Evolutionary conservation across 1,140 invertebrate species (phyloP), one percentile per base, ranked within the genome.

Genomic region (Macrocentrus cingulum): DNA sequence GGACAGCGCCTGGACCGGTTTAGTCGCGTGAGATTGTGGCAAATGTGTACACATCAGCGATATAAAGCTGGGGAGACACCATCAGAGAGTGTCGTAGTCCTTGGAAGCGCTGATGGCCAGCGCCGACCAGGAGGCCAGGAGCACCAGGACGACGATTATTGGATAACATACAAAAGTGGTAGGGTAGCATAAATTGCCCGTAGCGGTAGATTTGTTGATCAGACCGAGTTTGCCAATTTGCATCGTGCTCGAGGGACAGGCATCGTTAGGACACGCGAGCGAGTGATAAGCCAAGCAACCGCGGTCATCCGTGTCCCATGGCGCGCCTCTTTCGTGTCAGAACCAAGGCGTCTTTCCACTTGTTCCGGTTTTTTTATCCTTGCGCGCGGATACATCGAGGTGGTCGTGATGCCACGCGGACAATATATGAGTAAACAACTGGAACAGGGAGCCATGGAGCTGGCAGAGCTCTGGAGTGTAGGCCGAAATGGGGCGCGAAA

Each of bases 91-190:
- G 11, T 49, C 20, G 2, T n/a, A n/a, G n/a, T n/a, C n/a, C n/a
- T 49, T 29, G 4, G 13, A 39, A 11, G 8, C 36, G 36, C 3
- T 39, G 3, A n/a, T 39, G 36, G 13, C 8, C 13, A 39, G 8
- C 8, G 16, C 63, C 57, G 75, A 79, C 45, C 71, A 75, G 77
- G 76, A 69, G 61, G 53, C 19, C 67, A 80, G 70, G 49, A 75
- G 36, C 7, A 11, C 2, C 5, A 18, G 59, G 52, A 62, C 42
- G 56, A 64, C 60, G 65, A 65, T 72, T 77, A 77, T 77, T 77
- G 76, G 76, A 72, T 77, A 74, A 72, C 75, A 76, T 67, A 76
- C 76, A 80, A 79, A 77, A 72, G 75, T 78, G 75, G 70, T 76
- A 79, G 77, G 76, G 62, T 62, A 79, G 67, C 66, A 80, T 77